Percentiles rank a stretch among this genome's conserved stretches.
These are phyloP conservation scores for Mycalesis mineus DNA, from an alignment of 2,888 invertebrate genomes.

Conservation along the genomic window DNA sequence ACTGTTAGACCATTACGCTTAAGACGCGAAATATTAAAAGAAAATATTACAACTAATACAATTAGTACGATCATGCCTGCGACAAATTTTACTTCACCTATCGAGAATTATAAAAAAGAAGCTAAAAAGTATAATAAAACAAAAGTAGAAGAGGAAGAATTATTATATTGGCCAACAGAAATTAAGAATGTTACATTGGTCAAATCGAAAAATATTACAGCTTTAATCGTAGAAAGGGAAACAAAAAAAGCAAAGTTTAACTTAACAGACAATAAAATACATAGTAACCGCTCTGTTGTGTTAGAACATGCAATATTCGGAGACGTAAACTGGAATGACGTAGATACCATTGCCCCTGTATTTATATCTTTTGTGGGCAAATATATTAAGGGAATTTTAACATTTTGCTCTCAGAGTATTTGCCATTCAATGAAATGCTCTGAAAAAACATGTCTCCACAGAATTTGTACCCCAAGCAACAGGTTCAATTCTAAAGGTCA, in stretches of 20 bases:
- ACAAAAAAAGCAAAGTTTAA: slow-evolving; percentile 56
- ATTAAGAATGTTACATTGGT: slow-evolving; percentile 30
- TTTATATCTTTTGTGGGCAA: slow-evolving; percentile 68
- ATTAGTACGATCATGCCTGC: not conserved
- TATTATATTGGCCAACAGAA: slow-evolving; percentile 61
- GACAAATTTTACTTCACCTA: not conserved
- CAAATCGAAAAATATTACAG: slow-evolving; percentile 51
- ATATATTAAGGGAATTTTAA: slow-evolving; percentile 61
- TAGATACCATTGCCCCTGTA: slow-evolving; percentile 58
- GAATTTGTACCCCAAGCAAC: slow-evolving; percentile 53
- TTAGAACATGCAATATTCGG: slow-evolving; percentile 65
- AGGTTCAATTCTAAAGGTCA: slow-evolving; percentile 63
- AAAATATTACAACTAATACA: slow-evolving; percentile 6
- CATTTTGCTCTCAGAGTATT: slow-evolving; percentile 59
- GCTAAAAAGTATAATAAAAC: slow-evolving; percentile 45
- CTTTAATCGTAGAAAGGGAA: slow-evolving; percentile 56
- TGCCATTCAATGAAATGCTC: slow-evolving; percentile 69
- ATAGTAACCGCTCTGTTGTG: slow-evolving; percentile 48
- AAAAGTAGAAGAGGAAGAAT: slow-evolving; percentile 44
- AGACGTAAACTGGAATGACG: slow-evolving; percentile 63
- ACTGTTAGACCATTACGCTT: slow-evolving; percentile 34
- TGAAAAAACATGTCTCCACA: slow-evolving; percentile 56
- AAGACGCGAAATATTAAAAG: slow-evolving; percentile 39
- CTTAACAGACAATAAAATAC: slow-evolving; percentile 50
- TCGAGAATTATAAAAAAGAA: slow-evolving; percentile 32